phyloP scores from a whole-genome alignment of 2,113 vertebrate species.

The Xenotilapia caudafasciata region DNA sequence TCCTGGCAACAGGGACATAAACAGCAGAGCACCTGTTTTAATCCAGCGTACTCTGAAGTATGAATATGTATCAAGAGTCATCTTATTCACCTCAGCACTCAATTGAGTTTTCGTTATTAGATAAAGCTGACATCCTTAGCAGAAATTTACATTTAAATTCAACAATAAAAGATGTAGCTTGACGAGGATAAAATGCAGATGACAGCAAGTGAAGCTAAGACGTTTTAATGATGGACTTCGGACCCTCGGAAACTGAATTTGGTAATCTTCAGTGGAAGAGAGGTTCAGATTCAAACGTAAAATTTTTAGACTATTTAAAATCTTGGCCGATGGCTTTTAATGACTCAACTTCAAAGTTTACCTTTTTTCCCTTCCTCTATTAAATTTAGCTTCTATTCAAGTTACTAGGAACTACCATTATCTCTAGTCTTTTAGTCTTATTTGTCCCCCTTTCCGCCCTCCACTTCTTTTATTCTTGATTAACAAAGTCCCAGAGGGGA shows the following conservation, averaged over 20 bases:
- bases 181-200: neutral
- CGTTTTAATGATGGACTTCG: neutral
- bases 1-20: neutral
- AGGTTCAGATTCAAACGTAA: neutral
- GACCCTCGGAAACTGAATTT: neutral
- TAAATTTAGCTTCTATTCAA: slow-evolving; percentile 17
- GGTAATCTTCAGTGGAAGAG: neutral
- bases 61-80: neutral
- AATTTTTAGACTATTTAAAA: neutral
- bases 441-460: neutral
- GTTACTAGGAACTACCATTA: slow-evolving; percentile 4
- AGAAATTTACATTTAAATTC: neutral
- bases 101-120: neutral
- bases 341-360: neutral
- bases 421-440: slow-evolving; percentile 32
- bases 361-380: neutral
- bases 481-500: slow-evolving; percentile 27
- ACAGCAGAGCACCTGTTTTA: neutral
- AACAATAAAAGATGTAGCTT: neutral
- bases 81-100: neutral
- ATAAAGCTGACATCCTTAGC: neutral
- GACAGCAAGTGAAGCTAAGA: neutral
- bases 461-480: slow-evolving; percentile 4
- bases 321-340: neutral
- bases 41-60: neutral